Percentiles rank a stretch among this genome's conserved stretches.
Conservation (phyloP, 2,888 invertebrate genomes). For the Phaedon cochleariae region DNA sequence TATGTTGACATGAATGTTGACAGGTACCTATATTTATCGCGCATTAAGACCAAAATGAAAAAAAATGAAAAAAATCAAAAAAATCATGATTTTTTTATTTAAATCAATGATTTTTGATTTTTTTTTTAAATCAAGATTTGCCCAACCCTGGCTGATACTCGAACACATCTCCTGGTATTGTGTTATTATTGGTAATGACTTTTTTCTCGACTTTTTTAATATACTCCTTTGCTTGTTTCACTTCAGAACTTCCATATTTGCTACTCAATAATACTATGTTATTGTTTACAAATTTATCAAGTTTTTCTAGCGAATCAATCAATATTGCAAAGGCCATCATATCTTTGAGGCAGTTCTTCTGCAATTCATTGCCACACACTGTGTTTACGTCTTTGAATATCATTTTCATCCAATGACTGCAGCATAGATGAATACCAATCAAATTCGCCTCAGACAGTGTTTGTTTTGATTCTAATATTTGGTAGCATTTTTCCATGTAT, state of each 20-base stretch:
- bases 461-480: not conserved
- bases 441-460: not conserved
- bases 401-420: constrained; percentile 34
- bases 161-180: too few species aligned
- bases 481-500: constrained; percentile 25
- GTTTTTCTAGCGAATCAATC: not conserved
- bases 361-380: not conserved
- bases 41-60: too few species aligned
- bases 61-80: too few species aligned
- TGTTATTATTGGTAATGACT: too few species aligned
- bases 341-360: constrained; percentile 18
- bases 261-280: constrained; percentile 1
- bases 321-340: constrained; percentile 18
- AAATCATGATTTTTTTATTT: too few species aligned
- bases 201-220: not conserved
- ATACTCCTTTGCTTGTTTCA: not conserved
- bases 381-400: constrained; percentile 27
- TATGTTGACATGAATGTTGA: too few species aligned
- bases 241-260: not conserved
- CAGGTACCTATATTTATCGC: too few species aligned
- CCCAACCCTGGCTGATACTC: too few species aligned
- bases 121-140: too few species aligned
- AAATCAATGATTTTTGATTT: too few species aligned
- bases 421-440: constrained; percentile 24
- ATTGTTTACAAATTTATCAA: constrained; percentile 19